Evolutionary conservation across 2,888 invertebrate genomes (phyloP), one percentile per base, ranked within the genome.

Genomic region (Phrixothrix hirtus): DNA sequence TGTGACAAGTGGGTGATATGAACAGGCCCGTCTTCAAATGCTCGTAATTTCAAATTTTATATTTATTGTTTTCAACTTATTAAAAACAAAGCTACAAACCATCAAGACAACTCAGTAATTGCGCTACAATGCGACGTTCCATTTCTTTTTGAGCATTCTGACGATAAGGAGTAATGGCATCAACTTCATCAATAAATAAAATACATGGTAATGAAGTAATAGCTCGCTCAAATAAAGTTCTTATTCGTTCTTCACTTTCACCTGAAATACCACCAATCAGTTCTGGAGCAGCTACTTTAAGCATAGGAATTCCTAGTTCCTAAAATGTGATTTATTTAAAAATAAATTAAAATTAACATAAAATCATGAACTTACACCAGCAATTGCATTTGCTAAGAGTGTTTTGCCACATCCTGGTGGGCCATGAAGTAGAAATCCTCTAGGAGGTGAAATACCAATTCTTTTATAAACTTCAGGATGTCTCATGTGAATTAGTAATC

Each of bases 341-440:
- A n/a, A 5, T 43, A 38, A 39, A 44, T 26, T n/a, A 17, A 27
- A 31, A 4, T 13, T 25, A 12, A 12, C 13, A 31, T 31, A 15
- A 29, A 14, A 27, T 25, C 7, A 10, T 15, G 9, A 9, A 75
- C 78, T 76, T 77, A 86, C 86, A 39, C 92, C 92, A 15, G 92
- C 89, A 64, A 92, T 88, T 1, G 91, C 90, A 70, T 88, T 81
- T 0, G 92, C 92, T 51, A 92, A 68, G 45, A 91, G 78, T 1
- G 89, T 90, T 77, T 92, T 92, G 0, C 98, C 97, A 71, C 95
- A 94, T 0, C 98, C 98, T 0, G 97, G 94, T 0, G 98, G 97
- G 0, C 98, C 98, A 74, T 97, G 95, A 35, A 98, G 78, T 38
- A 99, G 77, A 65, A 97, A 88, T 15, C 96, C 97, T 68, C 92